These are phyloP conservation scores for Augiades crinisus DNA, from an alignment of 2,888 invertebrate species.

Conservation along the genomic window DNA sequence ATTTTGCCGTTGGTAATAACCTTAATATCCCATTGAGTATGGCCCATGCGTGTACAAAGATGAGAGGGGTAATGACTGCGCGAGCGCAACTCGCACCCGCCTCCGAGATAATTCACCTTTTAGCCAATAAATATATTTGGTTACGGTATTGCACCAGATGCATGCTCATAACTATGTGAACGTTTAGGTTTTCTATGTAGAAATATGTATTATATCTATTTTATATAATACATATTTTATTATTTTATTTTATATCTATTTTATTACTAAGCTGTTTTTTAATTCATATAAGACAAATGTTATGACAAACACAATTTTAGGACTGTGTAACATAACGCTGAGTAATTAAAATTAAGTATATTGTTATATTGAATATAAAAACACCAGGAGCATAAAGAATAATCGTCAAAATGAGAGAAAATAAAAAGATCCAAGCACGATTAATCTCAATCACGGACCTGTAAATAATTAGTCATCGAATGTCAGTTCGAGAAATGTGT, in stretches of 20 bases:
- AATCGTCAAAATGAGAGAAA: constrained; percentile 11
- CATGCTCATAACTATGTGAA: constrained; percentile 4
- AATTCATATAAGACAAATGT: too few relatives aligned
- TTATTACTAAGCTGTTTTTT: too few relatives aligned
- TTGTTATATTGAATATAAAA: neutral
- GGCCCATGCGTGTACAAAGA: constrained; percentile 72
- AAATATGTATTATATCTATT: too few relatives aligned
- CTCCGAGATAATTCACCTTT: constrained; percentile 47
- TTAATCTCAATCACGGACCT: constrained; percentile 46
- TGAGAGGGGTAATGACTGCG: constrained; percentile 63
- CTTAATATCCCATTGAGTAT: constrained; percentile 75
- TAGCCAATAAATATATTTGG: constrained; percentile 52
- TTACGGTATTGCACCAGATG: constrained; percentile 31
- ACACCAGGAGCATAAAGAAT: neutral
- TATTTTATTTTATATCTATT: too few relatives aligned
- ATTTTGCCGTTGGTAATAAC: constrained; percentile 76
- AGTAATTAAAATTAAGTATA: neutral
- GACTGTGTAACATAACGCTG: too few relatives aligned
- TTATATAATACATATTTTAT: too few relatives aligned
- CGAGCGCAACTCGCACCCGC: constrained; percentile 49
- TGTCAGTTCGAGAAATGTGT: constrained; percentile 62
- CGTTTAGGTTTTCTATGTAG: too few relatives aligned
- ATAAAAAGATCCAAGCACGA: constrained; percentile 7
- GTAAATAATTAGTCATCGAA: constrained; percentile 53
- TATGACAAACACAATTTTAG: too few relatives aligned